Conservation (phyloP, 2,797 vertebrate species). For the Enteromius radiatus region DNA sequence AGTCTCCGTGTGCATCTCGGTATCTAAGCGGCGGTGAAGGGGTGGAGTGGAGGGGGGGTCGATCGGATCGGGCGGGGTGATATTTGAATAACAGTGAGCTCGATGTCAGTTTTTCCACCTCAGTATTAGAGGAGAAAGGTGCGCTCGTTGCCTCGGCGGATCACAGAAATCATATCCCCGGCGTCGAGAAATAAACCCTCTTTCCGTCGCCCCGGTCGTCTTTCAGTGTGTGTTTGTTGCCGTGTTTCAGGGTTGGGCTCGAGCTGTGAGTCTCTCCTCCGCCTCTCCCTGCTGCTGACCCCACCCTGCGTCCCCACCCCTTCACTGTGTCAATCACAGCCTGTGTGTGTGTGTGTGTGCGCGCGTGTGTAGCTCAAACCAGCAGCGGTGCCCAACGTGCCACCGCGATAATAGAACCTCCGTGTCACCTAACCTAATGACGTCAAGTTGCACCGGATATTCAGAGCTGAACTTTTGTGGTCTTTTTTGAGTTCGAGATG, state of each 20-base stretch:
- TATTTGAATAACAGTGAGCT: slow-evolving; percentile 69
- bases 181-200: slow-evolving; percentile 73
- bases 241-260: slow-evolving; percentile 82
- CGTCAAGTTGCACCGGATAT: slow-evolving; percentile 68
- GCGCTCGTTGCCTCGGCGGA: slow-evolving; percentile 65
- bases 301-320: slow-evolving; percentile 94
- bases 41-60: slow-evolving; percentile 73
- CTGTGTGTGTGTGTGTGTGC: too few relatives aligned
- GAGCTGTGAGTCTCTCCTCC: slow-evolving; percentile 86
- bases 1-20: slow-evolving; percentile 87
- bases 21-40: slow-evolving; percentile 73
- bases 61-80: slow-evolving; percentile 70
- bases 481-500: slow-evolving; percentile 6
- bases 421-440: slow-evolving; percentile 74
- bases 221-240: slow-evolving; percentile 75
- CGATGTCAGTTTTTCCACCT: slow-evolving; percentile 72
- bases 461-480: slow-evolving; percentile 6
- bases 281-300: slow-evolving; percentile 88
- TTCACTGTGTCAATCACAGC: slow-evolving; percentile 69
- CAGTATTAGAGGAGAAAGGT: slow-evolving; percentile 61
- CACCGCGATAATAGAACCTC: slow-evolving; percentile 31
- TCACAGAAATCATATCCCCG: slow-evolving; percentile 75
- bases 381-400: slow-evolving; percentile 46
- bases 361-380: slow-evolving; percentile 52
- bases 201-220: slow-evolving; percentile 63